Evolutionary conservation across 1,140 invertebrate genomes (phyloP).

Genomic region (Luehdorfia chinensis): DNA sequence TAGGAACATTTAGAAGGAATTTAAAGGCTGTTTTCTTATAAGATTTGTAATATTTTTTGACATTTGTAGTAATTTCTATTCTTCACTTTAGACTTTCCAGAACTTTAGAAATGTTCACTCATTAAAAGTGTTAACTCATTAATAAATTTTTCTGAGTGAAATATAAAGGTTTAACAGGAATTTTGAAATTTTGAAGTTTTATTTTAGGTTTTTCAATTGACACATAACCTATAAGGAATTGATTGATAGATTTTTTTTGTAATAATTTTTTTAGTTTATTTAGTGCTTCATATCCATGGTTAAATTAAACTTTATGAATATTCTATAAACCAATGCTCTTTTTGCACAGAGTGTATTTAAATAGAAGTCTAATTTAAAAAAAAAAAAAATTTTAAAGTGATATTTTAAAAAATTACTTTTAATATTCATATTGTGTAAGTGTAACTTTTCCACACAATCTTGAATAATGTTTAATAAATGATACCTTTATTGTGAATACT

Average conservation of each 20-base stretch:
- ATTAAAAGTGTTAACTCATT: background rate
- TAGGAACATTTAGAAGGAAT: background rate
- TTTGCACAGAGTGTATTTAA: background rate
- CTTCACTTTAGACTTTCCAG: slow-evolving; percentile 17
- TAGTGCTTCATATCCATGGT: background rate
- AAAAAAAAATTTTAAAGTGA: background rate
- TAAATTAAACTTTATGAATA: background rate
- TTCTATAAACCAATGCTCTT: background rate
- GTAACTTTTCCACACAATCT: too few species aligned
- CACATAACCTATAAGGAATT: slow-evolving; percentile 45
- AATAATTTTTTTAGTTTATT: slow-evolving; percentile 4
- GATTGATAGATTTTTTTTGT: slow-evolving; percentile 10
- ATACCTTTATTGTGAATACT: too few species aligned
- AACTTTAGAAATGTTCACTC: background rate
- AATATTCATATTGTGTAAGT: too few species aligned
- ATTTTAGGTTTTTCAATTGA: slow-evolving; percentile 28
- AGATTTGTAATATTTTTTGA: slow-evolving; percentile 16
- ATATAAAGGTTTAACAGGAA: background rate
- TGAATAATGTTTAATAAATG: too few species aligned
- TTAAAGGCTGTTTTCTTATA: slow-evolving; percentile 3
- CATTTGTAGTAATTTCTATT: slow-evolving; percentile 9
- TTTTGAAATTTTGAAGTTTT: background rate
- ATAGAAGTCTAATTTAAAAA: background rate
- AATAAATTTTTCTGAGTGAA: slow-evolving; percentile 6
- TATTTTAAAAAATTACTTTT: too few species aligned